Evolutionary conservation across 2,888 invertebrate genomes (phyloP), one percentile per base, ranked within the genome.

Genomic region (Epirrhoe tristata): DNA sequence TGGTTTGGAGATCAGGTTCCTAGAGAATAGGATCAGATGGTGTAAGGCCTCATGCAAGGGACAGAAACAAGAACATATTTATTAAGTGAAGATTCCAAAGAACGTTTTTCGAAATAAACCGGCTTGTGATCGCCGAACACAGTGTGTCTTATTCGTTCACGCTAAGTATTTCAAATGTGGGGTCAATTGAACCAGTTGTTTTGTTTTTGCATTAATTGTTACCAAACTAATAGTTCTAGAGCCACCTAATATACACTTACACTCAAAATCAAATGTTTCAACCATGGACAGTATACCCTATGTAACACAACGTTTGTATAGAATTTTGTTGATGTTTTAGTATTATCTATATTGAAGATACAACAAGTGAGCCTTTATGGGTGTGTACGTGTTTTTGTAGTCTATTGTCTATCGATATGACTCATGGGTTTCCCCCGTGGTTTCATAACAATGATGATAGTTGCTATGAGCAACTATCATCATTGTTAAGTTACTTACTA

Each of bases 341-440:
- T 24, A 1, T 24, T 2, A 24, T 24, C 1, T 24, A 24, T 24
- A 24, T 43, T 12, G 39, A 43, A 43, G 12, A 43, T 10, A 43
- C 12, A 4, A 43, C 39, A 12, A 43, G n/a, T n/a, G 8, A 43
- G 39, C 39, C 2, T 4, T 43, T 10, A 12, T 43, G 39, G 6
- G 36, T 39, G 10, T 16, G 50, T 51, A n/a, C 46, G 31, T 50
- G 51, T 56, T 58, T 50, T 43, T 58, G 14, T 53, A 10, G 17
- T 14, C 53, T 2, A 58, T 63, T 58, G 53, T 62, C 56, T 67
- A 66, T 60, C 16, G 46, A n/a, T 32, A 53, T 70, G 67, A 73
- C 48, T 69, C 66, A 70, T 57, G 64, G 64, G 70, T 68, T 70
- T 65, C 62, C 62, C 68, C 68, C n/a, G 54, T 67, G 71, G 71